A percentile compares a stretch with the other conserved stretches of the same genome.
phyloP scores from a whole-genome alignment of 2,888 invertebrate species.

The Terebella lapidaria region DNA sequence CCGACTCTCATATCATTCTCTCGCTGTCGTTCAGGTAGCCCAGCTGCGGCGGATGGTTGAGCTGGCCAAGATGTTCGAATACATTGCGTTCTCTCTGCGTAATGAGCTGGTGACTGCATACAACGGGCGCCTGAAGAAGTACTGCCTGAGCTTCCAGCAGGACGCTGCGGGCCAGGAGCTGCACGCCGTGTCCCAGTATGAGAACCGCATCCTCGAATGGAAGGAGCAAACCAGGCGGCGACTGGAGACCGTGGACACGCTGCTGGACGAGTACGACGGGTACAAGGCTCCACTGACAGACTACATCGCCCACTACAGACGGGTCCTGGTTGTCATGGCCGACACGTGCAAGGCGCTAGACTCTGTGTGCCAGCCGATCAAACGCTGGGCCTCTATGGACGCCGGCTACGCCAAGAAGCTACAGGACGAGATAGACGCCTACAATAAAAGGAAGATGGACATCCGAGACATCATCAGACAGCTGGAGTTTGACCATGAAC shows the following conservation, averaged over 20 bases:
- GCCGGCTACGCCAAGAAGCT: conserved; percentile 36
- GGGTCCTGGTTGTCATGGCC: conserved; percentile 34
- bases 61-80: conserved; percentile 19
- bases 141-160: conserved; percentile 36
- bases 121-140: conserved; percentile 23
- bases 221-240: conserved; percentile 24
- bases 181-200: conserved; percentile 33
- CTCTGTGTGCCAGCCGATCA: conserved; percentile 31
- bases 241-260: conserved; percentile 20
- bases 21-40: neutral
- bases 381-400: conserved; percentile 39
- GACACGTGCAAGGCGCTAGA: conserved; percentile 29
- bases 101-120: conserved; percentile 13
- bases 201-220: conserved; percentile 36
- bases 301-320: conserved; percentile 30
- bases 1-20: too few relatives aligned
- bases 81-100: conserved; percentile 13
- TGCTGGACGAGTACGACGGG: conserved; percentile 18
- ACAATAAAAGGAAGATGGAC: conserved; percentile 26
- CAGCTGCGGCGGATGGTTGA: conserved; percentile 15
- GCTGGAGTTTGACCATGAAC: conserved; percentile 12
- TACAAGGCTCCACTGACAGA: conserved; percentile 16
- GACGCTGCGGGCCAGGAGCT: conserved; percentile 30
- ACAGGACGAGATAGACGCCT: conserved; percentile 29
- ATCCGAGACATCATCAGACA: conserved; percentile 23